Percentiles rank a stretch among this genome's conserved stretches.
Conservation (phyloP, 1,140 invertebrate genomes). For the Mercenaria mercenaria region DNA sequence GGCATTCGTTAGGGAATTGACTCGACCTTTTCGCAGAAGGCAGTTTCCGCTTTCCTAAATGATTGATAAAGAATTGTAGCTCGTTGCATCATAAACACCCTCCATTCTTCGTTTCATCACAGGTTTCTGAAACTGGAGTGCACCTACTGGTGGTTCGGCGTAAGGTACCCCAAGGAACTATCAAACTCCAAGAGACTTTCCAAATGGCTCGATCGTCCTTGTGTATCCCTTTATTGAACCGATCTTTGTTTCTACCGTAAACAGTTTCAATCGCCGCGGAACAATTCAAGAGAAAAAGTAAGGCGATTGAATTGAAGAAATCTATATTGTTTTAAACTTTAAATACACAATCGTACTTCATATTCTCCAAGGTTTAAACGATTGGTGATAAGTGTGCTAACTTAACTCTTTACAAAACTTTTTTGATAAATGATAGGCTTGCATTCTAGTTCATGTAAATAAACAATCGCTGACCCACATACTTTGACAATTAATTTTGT, state of each 20-base stretch:
- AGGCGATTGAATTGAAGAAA: no score
- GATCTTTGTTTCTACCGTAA: not conserved
- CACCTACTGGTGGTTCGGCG: conserved; percentile 22
- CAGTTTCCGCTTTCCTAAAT: not conserved
- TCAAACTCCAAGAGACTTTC: not conserved
- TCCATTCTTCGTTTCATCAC: not conserved
- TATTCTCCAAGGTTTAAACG: no score
- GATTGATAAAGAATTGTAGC: not conserved
- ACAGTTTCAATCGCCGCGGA: not conserved
- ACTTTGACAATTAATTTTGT: no score
- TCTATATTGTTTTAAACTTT: no score
- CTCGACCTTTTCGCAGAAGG: not conserved
- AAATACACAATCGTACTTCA: no score
- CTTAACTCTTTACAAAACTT: no score
- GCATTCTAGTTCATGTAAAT: no score
- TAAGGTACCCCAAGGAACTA: conserved; percentile 28
- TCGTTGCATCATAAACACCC: not conserved
- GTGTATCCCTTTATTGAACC: not conserved
- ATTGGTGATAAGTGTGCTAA: no score
- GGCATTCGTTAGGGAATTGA: conserved; percentile 94
- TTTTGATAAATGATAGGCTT: no score
- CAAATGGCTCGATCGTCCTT: not conserved
- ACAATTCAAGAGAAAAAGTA: no score
- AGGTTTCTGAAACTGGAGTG: conserved; percentile 20
- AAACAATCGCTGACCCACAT: no score